Conservation (phyloP, 2,113 vertebrate genomes). For the Ammodytes dubius region DNA sequence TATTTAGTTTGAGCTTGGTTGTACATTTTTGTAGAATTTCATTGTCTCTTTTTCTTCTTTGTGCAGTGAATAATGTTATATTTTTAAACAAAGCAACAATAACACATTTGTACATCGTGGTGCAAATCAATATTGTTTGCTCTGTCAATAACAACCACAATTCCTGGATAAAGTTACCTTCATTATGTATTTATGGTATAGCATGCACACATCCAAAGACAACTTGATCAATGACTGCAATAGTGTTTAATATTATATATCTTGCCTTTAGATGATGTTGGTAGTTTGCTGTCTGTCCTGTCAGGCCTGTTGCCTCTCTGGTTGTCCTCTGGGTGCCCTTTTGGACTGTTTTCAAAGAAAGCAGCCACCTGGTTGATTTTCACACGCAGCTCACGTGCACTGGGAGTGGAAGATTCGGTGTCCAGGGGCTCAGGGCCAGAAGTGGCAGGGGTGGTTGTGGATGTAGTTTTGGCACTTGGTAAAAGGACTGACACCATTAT, state of each 20-base stretch:
- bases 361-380: conserved; percentile 80
- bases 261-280: conserved; percentile 66
- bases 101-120: neutral
- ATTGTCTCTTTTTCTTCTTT: neutral
- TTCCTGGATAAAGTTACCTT: neutral
- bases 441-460: conserved; percentile 25
- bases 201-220: neutral
- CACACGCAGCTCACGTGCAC: conserved; percentile 74
- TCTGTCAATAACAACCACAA: conserved; percentile 13
- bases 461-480: conserved; percentile 16
- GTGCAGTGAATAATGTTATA: neutral
- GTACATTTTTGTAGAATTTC: conserved; percentile 1
- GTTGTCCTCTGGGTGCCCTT: conserved; percentile 4
- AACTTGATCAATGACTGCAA: neutral
- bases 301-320: conserved; percentile 31
- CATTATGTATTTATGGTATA: neutral
- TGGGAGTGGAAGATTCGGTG: conserved; percentile 58
- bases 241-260: conserved; percentile 6
- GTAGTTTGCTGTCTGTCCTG: conserved; percentile 11
- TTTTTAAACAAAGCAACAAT: conserved; percentile 2
- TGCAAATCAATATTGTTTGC: conserved; percentile 7
- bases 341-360: conserved; percentile 63
- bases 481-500: neutral
- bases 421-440: conserved; percentile 8
- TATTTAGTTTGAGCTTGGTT: neutral